Conservation (phyloP, 2,888 invertebrate species). For the Dexiosoma caninum region DNA sequence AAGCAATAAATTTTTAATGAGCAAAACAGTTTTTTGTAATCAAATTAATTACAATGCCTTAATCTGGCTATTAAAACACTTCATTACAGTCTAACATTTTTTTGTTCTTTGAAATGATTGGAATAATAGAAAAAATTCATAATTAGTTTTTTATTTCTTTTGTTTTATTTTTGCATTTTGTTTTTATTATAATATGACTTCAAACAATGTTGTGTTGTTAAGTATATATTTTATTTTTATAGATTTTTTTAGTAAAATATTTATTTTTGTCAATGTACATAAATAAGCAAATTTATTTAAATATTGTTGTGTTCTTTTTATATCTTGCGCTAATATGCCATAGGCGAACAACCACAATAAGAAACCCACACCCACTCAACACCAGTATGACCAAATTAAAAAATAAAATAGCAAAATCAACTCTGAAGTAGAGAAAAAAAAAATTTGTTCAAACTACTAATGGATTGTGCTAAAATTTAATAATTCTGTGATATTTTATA, state of each 20-base stretch:
- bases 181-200: no score
- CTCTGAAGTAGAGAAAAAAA: no score
- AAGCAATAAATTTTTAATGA: no score
- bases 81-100: no score
- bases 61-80: no score
- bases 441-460: no score
- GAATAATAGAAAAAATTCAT: background rate
- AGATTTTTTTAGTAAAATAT: background rate
- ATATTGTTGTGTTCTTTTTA: constrained; percentile 6
- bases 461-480: no score
- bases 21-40: no score
- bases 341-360: background rate
- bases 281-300: constrained; percentile 6
- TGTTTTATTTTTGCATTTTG: background rate
- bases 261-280: background rate
- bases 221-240: constrained; percentile 2
- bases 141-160: background rate
- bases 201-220: background rate
- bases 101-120: background rate
- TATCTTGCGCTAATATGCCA: background rate
- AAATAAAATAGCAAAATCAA: no score
- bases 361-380: background rate
- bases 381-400: no score
- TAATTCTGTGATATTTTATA: no score
- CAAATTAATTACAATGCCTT: no score